Evolutionary conservation across 30 jellyfish, hydroid and myxozoan species (phyloP).

Genomic region (Aurelia aurita complex sp. Pacific): DNA sequence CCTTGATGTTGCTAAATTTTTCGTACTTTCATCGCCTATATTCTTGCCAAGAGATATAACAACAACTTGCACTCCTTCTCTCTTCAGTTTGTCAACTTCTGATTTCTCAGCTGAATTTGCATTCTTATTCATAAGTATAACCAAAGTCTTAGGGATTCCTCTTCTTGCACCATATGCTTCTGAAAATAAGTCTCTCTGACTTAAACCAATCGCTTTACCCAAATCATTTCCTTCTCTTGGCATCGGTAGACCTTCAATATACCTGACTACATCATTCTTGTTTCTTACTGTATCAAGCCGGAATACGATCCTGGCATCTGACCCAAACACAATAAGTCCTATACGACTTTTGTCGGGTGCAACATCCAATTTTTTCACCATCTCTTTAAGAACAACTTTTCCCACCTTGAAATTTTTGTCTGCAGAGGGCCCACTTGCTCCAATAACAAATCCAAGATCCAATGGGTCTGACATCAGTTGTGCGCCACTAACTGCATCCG

Average conservation of each 20-base stretch:
- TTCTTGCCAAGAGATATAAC: constrained; percentile 27
- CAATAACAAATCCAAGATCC: constrained; percentile 58
- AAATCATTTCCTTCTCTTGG: constrained; percentile 6
- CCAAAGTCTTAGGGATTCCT: constrained; percentile 51
- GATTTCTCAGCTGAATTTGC: background rate
- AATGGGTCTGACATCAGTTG: constrained; percentile 1
- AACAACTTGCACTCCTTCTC: constrained; percentile 19
- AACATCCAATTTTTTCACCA: constrained; percentile 20
- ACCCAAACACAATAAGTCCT: constrained; percentile 27
- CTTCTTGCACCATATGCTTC: constrained; percentile 58
- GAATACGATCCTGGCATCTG: constrained; percentile 5
- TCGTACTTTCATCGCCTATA: constrained; percentile 1
- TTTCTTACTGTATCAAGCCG: constrained; percentile 1
- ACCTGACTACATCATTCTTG: background rate
- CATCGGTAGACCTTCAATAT: background rate
- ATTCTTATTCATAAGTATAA: constrained; percentile 47
- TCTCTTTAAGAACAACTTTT: constrained; percentile 17
- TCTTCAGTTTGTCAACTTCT: constrained; percentile 7
- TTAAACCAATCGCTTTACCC: constrained; percentile 49
- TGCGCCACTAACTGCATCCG: constrained; percentile 1
- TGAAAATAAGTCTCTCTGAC: constrained; percentile 37
- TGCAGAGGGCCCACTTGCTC: constrained; percentile 55
- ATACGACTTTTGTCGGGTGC: constrained; percentile 24
- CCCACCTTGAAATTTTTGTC: constrained; percentile 32
- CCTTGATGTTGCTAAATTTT: background rate